Base-by-base conservation (phyloP, 2,888 invertebrate genomes). In the Oscheius onirici region DNA sequence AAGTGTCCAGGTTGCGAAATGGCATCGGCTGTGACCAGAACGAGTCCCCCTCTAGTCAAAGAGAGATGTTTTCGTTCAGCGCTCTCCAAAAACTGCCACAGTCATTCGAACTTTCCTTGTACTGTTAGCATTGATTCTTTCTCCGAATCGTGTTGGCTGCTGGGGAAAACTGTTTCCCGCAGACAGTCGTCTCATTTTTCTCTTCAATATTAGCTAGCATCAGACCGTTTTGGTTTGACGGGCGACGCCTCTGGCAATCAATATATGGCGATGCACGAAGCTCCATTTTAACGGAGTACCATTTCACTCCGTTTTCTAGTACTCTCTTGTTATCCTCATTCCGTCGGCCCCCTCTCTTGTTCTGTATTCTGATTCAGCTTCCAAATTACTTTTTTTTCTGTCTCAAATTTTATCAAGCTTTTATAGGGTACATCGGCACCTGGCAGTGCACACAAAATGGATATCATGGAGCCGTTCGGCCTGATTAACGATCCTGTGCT, bases 391-490 rank as follows among this genome's bases (percentile, higher is more conserved):
- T n/a, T 22, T 41, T 41, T 58, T 41, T 46, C 20, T 5, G 13
- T 17, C 20, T 58, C 6, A 40, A 58, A 10, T 17, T 34, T 34
- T 2, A 41, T n/a, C 57, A n/a, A 2, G 28, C 24, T 20, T 13
- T 26, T 58, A 20, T 41, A 58, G 58, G 58, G 58, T 41, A 58
- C 41, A 8, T 13, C 41, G 41, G 24, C 58, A 58, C 58, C 41
- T 58, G 20, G 58, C 20, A 41, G 58, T 58, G 20, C 41, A n/a
- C n/a, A n/a, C n/a, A 43, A 15, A 8, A 41, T 58, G 43, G 58
- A 58, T 20, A n/a, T 43, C 17, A 17, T 58, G 15, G 58, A 58
- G n/a, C 58, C 58, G 15, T 41, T 58, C 58, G 58, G n/a, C 43
- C 3, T 17, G 3, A n/a, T 26, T 10, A 11, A 34, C 2, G 58